Evolutionary conservation across 2,797 vertebrate genomes (phyloP).

Genomic region (Myripristis murdjan): DNA sequence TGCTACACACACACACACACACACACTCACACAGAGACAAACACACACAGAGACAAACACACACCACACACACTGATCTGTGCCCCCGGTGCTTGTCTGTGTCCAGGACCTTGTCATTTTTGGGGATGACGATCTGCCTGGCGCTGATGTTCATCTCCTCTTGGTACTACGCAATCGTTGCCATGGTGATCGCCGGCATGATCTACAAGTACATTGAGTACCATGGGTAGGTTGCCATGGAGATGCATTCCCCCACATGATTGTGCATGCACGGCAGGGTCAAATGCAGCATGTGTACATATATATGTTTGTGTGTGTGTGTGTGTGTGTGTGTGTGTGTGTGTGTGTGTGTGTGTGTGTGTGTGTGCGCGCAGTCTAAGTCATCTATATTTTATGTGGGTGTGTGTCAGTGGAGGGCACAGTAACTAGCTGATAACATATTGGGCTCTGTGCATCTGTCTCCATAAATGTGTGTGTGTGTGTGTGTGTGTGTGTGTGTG

Average conservation of each 20-base stretch:
- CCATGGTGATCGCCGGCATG: constrained; percentile 98
- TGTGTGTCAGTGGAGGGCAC: neutral
- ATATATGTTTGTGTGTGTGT: neutral
- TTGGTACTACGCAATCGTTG: constrained; percentile 98
- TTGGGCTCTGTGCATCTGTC: neutral
- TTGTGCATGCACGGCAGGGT: constrained; percentile 36
- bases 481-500: constrained; percentile 1
- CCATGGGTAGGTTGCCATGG: constrained; percentile 92
- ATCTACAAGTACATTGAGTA: constrained; percentile 99
- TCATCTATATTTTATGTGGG: neutral
- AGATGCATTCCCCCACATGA: constrained; percentile 36
- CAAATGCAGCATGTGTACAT: neutral
- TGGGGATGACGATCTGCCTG: constrained; percentile 98
- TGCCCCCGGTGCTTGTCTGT: constrained; percentile 32
- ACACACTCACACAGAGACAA: too few relatives aligned
- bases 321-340: neutral
- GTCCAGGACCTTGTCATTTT: constrained; percentile 94
- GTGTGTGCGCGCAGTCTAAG: neutral
- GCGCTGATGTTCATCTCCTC: constrained; percentile 99
- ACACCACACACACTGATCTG: constrained; percentile 17
- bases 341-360: neutral
- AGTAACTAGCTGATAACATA: neutral
- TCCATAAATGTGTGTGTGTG: constrained; percentile 27
- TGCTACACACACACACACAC: constrained; percentile 1
- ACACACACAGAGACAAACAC: neutral